A percentile compares a stretch with the other conserved stretches of the same genome.
These are phyloP conservation scores for Metellina segmentata DNA, from an alignment of 2,888 invertebrate genomes.

Conservation along the genomic window DNA sequence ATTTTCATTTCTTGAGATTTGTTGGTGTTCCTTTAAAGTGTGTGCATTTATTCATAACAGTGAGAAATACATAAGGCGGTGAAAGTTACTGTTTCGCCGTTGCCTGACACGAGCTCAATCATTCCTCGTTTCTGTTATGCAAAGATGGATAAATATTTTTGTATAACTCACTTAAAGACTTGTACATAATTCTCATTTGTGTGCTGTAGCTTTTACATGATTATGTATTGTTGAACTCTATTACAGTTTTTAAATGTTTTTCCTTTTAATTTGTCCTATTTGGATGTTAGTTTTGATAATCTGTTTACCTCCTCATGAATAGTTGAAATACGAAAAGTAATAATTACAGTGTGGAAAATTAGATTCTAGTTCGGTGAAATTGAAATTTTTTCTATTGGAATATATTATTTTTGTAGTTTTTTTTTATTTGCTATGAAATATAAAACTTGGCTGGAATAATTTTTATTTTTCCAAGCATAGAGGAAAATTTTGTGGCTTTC, in stretches of 20 bases:
- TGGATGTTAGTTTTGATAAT: neutral
- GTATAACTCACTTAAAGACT: slow-evolving; percentile 75
- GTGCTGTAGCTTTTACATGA: slow-evolving; percentile 67
- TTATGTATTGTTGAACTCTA: slow-evolving; percentile 60
- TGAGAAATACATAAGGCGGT: slow-evolving; percentile 72
- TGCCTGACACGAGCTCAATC: slow-evolving; percentile 76
- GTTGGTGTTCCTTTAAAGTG: slow-evolving; percentile 53
- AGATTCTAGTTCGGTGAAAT: too few species aligned
- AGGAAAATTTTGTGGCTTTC: too few species aligned
- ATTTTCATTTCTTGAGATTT: slow-evolving; percentile 36
- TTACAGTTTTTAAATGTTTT: slow-evolving; percentile 18
- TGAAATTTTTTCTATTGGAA: too few species aligned
- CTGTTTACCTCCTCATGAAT: neutral
- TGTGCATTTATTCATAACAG: slow-evolving; percentile 75
- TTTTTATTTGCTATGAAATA: too few species aligned
- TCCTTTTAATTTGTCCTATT: slow-evolving; percentile 5
- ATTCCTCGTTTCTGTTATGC: slow-evolving; percentile 76
- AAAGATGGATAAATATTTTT: slow-evolving; percentile 75
- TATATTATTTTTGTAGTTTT: too few species aligned
- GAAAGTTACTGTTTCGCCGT: slow-evolving; percentile 50
- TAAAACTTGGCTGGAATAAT: too few species aligned
- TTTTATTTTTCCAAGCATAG: too few species aligned
- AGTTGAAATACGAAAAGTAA: neutral
- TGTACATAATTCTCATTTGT: slow-evolving; percentile 75
- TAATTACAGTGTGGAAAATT: slow-evolving; percentile 48